A percentile compares a stretch with the other conserved stretches of the same genome.
phyloP scores from a whole-genome alignment of 2,113 vertebrate genomes.

The Sarotherodon lohbergeri region DNA sequence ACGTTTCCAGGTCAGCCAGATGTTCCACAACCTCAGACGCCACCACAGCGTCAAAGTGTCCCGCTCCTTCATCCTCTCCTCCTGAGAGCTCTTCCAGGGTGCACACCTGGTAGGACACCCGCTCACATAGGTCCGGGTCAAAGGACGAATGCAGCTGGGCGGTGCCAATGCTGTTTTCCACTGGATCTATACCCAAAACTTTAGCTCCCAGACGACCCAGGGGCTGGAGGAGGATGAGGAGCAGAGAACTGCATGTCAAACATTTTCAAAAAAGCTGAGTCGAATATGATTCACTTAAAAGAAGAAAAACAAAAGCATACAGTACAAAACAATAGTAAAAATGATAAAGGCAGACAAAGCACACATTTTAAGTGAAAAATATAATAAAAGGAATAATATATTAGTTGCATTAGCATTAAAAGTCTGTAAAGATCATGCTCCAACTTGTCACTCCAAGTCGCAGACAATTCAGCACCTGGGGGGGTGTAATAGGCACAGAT shows the following conservation, averaged over 20 bases:
- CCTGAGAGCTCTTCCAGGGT: constrained; percentile 84
- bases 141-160: constrained; percentile 83
- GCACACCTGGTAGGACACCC: constrained; percentile 79
- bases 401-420: not conserved
- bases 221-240: constrained; percentile 72
- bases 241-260: not conserved
- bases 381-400: not conserved
- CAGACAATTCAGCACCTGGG: not conserved
- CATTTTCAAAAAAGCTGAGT: not conserved
- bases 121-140: constrained; percentile 78
- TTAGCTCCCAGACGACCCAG: constrained; percentile 87
- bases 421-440: too few species aligned
- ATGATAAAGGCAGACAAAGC: not conserved
- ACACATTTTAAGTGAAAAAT: not conserved
- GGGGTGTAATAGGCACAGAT: not conserved
- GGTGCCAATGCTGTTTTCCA: constrained; percentile 84
- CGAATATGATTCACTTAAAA: not conserved
- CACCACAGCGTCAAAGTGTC: constrained; percentile 82
- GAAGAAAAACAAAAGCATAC: not conserved
- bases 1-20: constrained; percentile 84
- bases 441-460: not conserved
- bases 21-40: constrained; percentile 97
- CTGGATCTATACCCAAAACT: constrained; percentile 89
- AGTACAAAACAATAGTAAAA: not conserved
- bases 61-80: constrained; percentile 38